These are phyloP conservation scores for Strigamia crassipes DNA, from an alignment of 2,888 invertebrate genomes.

Conservation along the genomic window DNA sequence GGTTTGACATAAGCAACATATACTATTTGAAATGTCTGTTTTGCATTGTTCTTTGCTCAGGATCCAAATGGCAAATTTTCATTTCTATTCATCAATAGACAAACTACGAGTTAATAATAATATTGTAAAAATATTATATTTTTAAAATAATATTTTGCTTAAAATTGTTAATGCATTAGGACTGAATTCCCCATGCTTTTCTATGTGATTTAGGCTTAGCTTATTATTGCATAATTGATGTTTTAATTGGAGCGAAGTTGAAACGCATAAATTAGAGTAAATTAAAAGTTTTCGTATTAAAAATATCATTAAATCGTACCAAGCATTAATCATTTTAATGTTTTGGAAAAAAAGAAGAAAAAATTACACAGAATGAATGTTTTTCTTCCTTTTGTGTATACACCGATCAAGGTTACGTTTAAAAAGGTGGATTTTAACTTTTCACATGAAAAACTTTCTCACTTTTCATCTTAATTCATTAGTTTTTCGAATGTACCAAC, in stretches of 20 bases:
- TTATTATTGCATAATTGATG: no score
- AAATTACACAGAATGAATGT: not conserved
- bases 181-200: no score
- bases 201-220: no score
- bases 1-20: not conserved
- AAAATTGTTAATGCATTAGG: no score
- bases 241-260: no score
- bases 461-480: not conserved
- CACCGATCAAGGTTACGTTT: not conserved
- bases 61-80: not conserved
- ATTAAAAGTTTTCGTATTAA: no score
- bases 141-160: no score
- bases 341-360: not conserved
- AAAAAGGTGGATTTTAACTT: not conserved
- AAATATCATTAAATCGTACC: no score
- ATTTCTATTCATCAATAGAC: not conserved
- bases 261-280: no score
- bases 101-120: not conserved
- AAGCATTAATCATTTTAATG: no score
- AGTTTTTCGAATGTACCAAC: no score
- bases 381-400: not conserved
- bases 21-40: not conserved
- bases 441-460: not conserved
- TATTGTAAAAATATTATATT: no score
- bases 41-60: not conserved